Evolutionary conservation across 1,140 invertebrate genomes (phyloP), one percentile per base, ranked within the genome.

Genomic region (Agrilus planipennis): DNA sequence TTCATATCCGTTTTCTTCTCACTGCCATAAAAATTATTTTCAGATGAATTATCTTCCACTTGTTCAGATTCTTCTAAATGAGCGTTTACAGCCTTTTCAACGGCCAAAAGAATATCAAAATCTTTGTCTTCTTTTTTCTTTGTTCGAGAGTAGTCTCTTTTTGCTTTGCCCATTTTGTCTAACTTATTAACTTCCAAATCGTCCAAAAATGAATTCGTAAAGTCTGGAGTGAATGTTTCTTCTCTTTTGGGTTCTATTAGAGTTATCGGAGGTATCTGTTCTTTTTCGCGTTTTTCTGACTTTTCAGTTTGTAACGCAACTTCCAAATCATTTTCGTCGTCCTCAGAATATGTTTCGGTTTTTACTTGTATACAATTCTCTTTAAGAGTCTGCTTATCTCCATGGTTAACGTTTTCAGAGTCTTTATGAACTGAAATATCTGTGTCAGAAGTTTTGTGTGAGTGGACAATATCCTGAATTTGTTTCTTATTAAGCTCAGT

Each of bases 181-280:
- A 65, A 53, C 51, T 66, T 66, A 10, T 51, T 55, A 10, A 72
- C 70, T 57, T 72, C 69, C 0, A 72, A 69, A 28, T 77, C 74
- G 48, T 76, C 75, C 41, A 52, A 60, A 17, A 55, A 41, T 27
- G 53, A 56, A 25, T 54, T 52, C 7, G 38, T 46, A 43, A 50
- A 58, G 9, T 61, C 58, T 7, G 54, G 44, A 14, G 49, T 47
- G 20, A 54, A 40, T n/a, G 44, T 42, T 20, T 32, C 30, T 11
- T 15, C 15, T 4, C 15, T 5, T 3, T n/a, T 15, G 3, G 18
- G 4, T 2, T 20, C 21, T 12, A 3, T 22, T 49, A 17, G 16
- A 61, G 45, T 34, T 55, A 27, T 47, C 46, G 4, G 35, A 39
- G 2, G 31, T 39, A 17, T 50, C 49, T 20, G 29, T 22, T 44